Evolutionary conservation across 1,140 invertebrate species (phyloP), one percentile per base, ranked within the genome.

Genomic region (Drosophila kanapiae): DNA sequence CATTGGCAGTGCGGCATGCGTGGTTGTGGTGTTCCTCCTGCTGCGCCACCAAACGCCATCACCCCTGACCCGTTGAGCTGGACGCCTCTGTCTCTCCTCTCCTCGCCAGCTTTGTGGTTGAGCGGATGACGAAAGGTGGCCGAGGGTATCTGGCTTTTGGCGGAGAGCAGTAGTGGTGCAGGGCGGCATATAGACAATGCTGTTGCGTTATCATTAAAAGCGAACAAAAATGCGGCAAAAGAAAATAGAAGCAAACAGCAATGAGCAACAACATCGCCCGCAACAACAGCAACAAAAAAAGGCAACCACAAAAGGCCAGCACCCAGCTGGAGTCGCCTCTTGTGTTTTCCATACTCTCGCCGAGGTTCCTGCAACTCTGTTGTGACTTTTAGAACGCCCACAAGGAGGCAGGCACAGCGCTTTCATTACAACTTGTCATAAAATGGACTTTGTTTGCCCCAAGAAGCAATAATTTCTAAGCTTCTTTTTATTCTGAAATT

Each of bases 121-220:
- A 49, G 68, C 70, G 68, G 69, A 72, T 74, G 70, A 74, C 69
- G 68, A 72, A 60, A 74, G 69, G 75, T 77, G 72, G 64, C 60
- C 47, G 58, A 74, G 63, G 42, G 40, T 33, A 61, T 60, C 45
- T 47, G 56, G 37, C 40, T 42, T 65, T 77, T 18, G 49, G 48
- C 27, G 68, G 37, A 18, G 40, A 70, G 14, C 27, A 10, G 18
- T 10, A 31, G 27, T 8, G 11, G 62, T 35, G 37, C 16, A 23
- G 47, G 47, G 64, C 23, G 67, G 75, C 64, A 78, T 68, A 67
- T 48, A 78, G 67, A 77, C 78, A 85, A 81, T 85, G 67, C 65
- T 78, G 81, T 75, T 85, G 78, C 81, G 81, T 81, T 87, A 87
- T 87, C 80, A 87, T 87, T 87, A 90, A 87, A 87, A 78, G 72